phyloP scores from a whole-genome alignment of 2,113 vertebrate genomes.

The Ploceus nigricollis region DNA sequence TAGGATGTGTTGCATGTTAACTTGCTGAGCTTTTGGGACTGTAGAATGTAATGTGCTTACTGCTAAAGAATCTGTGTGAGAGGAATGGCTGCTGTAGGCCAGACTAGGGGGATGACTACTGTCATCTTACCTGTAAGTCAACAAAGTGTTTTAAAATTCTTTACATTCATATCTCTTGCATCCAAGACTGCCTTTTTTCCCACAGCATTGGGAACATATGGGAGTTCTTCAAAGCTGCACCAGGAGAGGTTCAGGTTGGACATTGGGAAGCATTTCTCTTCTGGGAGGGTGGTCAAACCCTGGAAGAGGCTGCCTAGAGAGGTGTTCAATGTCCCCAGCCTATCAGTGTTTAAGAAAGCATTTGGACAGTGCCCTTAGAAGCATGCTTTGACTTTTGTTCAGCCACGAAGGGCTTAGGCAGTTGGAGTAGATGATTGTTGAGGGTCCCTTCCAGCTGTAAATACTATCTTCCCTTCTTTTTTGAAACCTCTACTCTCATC shows the following conservation, averaged over 20 bases:
- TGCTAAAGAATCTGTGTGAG: not conserved
- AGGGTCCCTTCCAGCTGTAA: not conserved
- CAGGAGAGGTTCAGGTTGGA: not conserved
- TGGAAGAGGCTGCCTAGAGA: not conserved
- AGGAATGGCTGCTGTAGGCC: not conserved
- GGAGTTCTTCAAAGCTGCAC: not conserved
- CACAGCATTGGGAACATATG: accelerated
- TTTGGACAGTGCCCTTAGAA: not conserved
- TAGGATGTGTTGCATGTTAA: not conserved
- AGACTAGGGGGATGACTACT: not conserved
- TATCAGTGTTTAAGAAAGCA: not conserved
- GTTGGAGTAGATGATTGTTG: accelerated
- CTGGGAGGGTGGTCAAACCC: not conserved
- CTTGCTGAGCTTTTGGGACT: not conserved
- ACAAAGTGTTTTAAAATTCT: not conserved
- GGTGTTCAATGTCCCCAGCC: accelerated
- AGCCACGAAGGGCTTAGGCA: not conserved
- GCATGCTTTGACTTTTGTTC: not conserved
- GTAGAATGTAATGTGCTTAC: accelerated
- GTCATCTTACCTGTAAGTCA: not conserved
- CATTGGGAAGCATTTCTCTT: not conserved
- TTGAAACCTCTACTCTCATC: not conserved
- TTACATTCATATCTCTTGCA: not conserved
- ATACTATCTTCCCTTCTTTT: not conserved
- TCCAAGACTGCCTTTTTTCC: not conserved